These are phyloP conservation scores for Castor canadensis DNA, from an alignment of 2,113 vertebrate species.

Conservation along the genomic window DNA sequence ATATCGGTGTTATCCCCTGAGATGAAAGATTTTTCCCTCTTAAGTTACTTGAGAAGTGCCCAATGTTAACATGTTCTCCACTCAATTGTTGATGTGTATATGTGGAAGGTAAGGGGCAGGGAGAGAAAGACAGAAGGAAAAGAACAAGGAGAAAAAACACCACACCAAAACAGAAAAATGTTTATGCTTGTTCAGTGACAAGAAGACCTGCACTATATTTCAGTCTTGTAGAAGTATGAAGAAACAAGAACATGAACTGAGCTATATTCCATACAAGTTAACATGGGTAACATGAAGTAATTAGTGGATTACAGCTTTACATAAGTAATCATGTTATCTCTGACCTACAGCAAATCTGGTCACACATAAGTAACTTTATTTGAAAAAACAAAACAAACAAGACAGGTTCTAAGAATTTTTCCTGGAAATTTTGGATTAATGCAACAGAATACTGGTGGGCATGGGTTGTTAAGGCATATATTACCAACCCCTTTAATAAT, in stretches of 20 bases:
- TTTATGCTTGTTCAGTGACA: neutral
- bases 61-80: neutral
- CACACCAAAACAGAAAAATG: neutral
- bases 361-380: neutral
- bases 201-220: neutral
- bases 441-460: neutral
- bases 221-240: neutral
- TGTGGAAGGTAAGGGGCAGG: neutral
- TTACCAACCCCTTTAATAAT: neutral
- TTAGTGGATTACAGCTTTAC: conserved; percentile 31
- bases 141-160: neutral
- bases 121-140: no score
- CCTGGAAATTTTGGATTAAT: neutral
- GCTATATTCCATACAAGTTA: neutral
- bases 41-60: neutral
- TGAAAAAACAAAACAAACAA: no score
- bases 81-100: neutral
- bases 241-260: conserved; percentile 18
- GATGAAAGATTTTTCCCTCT: neutral
- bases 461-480: neutral
- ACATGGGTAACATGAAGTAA: conserved; percentile 7
- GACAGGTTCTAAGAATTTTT: neutral
- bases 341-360: neutral
- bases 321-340: neutral
- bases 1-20: neutral